Percentiles rank a stretch among this genome's conserved stretches.
phyloP scores from a whole-genome alignment of 1,140 invertebrate genomes.

The Coenobita brevimanus region DNA sequence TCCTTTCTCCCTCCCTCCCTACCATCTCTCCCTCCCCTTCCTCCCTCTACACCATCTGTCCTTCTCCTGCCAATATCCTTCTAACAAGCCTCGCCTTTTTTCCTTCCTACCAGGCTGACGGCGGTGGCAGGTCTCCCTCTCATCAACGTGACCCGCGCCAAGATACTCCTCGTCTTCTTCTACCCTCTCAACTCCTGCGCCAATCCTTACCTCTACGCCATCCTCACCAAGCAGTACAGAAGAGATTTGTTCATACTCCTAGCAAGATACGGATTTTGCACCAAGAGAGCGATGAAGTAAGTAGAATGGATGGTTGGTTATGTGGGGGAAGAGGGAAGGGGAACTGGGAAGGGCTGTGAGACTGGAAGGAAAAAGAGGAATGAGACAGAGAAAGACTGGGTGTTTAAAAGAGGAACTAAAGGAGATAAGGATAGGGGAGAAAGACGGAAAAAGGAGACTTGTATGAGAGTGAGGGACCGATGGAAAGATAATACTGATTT shows the following conservation, averaged over 20 bases:
- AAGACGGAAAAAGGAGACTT: too few species aligned
- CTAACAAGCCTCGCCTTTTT: not conserved
- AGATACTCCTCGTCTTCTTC: constrained; percentile 92
- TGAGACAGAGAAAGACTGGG: too few species aligned
- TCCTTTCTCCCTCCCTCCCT: not conserved
- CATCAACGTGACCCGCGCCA: constrained; percentile 88
- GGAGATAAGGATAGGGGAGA: too few species aligned
- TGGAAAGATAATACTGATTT: too few species aligned
- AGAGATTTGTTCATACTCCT: constrained; percentile 84
- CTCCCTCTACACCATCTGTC: not conserved
- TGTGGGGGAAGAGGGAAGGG: too few species aligned
- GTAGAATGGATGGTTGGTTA: not conserved
- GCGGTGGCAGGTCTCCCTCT: constrained; percentile 85
- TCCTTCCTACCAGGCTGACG: constrained; percentile 76
- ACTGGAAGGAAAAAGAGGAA: too few species aligned
- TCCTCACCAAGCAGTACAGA: constrained; percentile 89
- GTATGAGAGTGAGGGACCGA: too few species aligned
- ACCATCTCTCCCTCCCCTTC: not conserved
- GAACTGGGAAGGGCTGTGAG: too few species aligned
- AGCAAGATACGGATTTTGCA: constrained; percentile 79
- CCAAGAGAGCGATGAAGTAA: constrained; percentile 65
- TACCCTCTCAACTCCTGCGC: constrained; percentile 93
- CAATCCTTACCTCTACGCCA: constrained; percentile 93
- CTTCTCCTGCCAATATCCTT: not conserved
- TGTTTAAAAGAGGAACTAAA: too few species aligned